These are phyloP conservation scores for Monodelphis domestica DNA, from an alignment of 2,797 vertebrate genomes.

Conservation along the genomic window DNA sequence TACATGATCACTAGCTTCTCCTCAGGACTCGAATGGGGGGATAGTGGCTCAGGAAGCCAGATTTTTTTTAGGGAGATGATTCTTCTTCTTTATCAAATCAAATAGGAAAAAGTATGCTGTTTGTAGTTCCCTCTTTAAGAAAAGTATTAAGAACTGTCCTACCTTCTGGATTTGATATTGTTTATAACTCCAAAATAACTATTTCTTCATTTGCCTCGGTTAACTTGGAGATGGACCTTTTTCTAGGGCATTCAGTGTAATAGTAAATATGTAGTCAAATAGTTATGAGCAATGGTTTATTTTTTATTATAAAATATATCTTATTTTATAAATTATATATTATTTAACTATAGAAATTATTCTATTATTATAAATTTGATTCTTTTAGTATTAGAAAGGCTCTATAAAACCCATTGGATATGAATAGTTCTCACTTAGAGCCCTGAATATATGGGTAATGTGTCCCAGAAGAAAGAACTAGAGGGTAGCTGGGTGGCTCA, in stretches of 20 bases:
- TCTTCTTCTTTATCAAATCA: background rate
- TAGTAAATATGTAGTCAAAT: background rate
- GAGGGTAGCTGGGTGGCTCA: too few species aligned
- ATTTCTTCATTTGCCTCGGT: background rate
- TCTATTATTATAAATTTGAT: background rate
- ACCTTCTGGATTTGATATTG: background rate
- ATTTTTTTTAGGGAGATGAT: background rate
- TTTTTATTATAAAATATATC: background rate
- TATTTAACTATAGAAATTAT: background rate
- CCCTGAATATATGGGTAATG: background rate
- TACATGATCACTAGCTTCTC: background rate
- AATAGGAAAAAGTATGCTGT: background rate
- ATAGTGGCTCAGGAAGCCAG: background rate
- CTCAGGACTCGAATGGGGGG: background rate
- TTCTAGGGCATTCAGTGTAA: background rate
- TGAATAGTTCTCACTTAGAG: background rate
- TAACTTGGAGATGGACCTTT: background rate
- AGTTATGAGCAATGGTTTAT: background rate
- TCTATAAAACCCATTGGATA: background rate
- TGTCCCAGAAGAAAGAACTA: too few species aligned
- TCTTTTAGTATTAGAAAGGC: background rate
- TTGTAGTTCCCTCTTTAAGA: background rate
- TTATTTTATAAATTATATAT: background rate
- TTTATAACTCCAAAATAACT: background rate
- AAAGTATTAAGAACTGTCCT: background rate